Percentiles rank a stretch among this genome's conserved stretches.
phyloP scores from a whole-genome alignment of 2,797 vertebrate species.

The Vespertilio murinus region DNA sequence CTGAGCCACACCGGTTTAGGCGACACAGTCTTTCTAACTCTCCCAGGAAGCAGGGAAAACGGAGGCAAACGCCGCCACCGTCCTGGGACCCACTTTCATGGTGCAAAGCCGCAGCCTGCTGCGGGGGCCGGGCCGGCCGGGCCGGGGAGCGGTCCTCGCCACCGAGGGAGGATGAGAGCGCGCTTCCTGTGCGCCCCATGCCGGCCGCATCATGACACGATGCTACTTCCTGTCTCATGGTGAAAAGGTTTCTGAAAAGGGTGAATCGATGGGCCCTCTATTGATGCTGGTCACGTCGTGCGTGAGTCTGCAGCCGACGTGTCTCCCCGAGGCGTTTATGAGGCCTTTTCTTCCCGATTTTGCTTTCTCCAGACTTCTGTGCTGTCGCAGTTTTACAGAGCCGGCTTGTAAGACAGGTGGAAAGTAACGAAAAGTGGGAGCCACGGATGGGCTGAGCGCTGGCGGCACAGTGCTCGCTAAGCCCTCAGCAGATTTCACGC shows the following conservation, averaged over 20 bases:
- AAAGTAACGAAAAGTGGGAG: rapidly evolving
- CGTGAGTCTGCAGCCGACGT: no score
- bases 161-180: neutral
- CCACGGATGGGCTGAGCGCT: rapidly evolving
- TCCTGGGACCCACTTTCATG: no score
- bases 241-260: neutral
- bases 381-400: rapidly evolving
- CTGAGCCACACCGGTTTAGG: no score
- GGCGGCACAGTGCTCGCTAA: neutral
- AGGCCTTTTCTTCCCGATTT: neutral
- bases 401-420: rapidly evolving
- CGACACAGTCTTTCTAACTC: conserved; percentile 77
- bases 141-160: conserved; percentile 62
- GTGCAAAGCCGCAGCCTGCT: conserved; percentile 81
- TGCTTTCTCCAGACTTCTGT: neutral
- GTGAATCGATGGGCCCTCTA: rapidly evolving
- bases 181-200: neutral
- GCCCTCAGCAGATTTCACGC: neutral
- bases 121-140: conserved; percentile 57
- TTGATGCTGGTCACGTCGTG: rapidly evolving
- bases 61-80: conserved; percentile 82
- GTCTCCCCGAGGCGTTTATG: rapidly evolving
- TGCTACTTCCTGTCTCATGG: neutral
- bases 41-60: conserved; percentile 81
- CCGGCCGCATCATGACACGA: no score